A percentile compares a stretch with the other conserved stretches of the same genome.
Conservation (phyloP, 2,888 invertebrate species). For the Eucriotettix oculatus region DNA sequence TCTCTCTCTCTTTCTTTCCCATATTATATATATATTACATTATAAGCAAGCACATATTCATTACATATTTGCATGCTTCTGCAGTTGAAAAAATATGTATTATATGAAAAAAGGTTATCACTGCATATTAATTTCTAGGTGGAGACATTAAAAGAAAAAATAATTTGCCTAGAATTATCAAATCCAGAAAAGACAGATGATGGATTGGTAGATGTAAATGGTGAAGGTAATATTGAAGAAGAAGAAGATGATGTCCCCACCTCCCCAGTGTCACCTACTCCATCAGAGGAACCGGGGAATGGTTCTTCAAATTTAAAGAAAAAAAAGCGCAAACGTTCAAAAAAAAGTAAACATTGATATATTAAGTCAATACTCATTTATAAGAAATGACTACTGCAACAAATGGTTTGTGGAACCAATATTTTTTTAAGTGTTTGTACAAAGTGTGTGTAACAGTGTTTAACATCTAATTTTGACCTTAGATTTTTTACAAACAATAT, state of each 20-base stretch:
- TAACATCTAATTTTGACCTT: no score
- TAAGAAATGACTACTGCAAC: no score
- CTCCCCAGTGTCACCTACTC: constrained; percentile 32
- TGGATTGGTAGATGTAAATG: constrained; percentile 18
- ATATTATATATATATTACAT: no score
- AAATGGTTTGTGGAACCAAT: no score
- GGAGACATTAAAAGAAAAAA: constrained; percentile 81
- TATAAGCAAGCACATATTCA: no score
- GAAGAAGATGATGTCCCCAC: constrained; percentile 28
- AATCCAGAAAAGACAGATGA: constrained; percentile 40
- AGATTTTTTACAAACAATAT: no score
- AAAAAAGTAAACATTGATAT: constrained; percentile 32
- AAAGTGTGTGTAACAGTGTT: no score
- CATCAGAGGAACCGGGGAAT: constrained; percentile 32
- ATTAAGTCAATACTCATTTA: background rate
- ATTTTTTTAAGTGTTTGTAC: no score
- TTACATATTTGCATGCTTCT: no score
- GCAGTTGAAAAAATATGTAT: no score
- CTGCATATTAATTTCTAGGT: constrained; percentile 34
- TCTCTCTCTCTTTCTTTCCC: no score
- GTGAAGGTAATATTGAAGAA: constrained; percentile 5
- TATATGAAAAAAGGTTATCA: no score
- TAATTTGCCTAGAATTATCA: constrained; percentile 73
- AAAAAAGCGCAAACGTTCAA: constrained; percentile 33
- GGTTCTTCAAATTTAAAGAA: constrained; percentile 31